Percentiles rank a stretch among this genome's conserved stretches.
These are phyloP conservation scores for Pediacus dermestoides DNA, from an alignment of 2,888 invertebrate species.

Conservation along the genomic window DNA sequence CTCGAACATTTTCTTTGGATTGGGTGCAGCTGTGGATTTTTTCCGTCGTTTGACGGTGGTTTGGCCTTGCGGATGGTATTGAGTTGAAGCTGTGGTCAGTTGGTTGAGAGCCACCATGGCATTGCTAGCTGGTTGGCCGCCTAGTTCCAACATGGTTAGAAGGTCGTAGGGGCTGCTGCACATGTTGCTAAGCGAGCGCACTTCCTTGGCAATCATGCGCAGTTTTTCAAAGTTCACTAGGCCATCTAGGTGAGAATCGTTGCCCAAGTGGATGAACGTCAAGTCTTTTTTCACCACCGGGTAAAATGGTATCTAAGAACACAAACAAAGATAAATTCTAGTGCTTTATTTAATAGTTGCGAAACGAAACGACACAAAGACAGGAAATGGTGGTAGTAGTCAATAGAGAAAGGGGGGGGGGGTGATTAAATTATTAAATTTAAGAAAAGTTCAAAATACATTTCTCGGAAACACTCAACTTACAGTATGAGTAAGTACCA, in stretches of 20 bases:
- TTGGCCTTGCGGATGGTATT: slow-evolving; percentile 58
- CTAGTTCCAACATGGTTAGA: slow-evolving; percentile 77
- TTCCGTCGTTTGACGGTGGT: slow-evolving; percentile 87
- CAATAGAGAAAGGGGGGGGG: not conserved
- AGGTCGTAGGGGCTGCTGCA: slow-evolving; percentile 91
- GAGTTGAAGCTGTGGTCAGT: slow-evolving; percentile 70
- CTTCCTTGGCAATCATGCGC: slow-evolving; percentile 97
- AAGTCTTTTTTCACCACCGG: slow-evolving; percentile 92
- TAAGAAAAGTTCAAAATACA: too few species aligned
- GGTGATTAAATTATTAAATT: slow-evolving; percentile 9
- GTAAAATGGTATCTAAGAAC: slow-evolving; percentile 74
- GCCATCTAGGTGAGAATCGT: slow-evolving; percentile 84
- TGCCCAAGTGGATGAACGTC: slow-evolving; percentile 96
- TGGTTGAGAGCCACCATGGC: slow-evolving; percentile 88
- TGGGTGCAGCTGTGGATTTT: slow-evolving; percentile 85
- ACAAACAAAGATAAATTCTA: slow-evolving; percentile 5
- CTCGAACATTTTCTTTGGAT: slow-evolving; percentile 98
- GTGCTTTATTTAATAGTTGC: not conserved
- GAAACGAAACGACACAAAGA: slow-evolving; percentile 1
- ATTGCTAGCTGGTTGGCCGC: slow-evolving; percentile 81
- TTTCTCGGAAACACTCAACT: slow-evolving; percentile 22
- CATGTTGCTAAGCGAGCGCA: slow-evolving; percentile 86
- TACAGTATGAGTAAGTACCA: slow-evolving; percentile 47
- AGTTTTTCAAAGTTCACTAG: slow-evolving; percentile 97
- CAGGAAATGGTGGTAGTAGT: not conserved